Percentiles rank a stretch among this genome's conserved stretches.
phyloP scores from a whole-genome alignment of 1,140 invertebrate genomes.

The Diprion similis region DNA sequence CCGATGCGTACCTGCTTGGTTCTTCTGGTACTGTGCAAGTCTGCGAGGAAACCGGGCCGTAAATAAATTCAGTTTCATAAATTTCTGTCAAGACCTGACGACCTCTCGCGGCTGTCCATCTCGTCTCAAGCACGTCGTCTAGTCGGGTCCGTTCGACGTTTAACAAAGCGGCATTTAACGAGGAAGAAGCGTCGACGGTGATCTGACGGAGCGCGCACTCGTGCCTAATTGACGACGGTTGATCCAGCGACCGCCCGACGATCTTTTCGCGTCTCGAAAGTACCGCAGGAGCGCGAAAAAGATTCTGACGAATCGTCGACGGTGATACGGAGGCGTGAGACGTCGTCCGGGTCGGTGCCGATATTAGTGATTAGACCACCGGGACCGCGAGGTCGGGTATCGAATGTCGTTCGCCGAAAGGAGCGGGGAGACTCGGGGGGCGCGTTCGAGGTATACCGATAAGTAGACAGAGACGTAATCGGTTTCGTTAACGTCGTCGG shows the following conservation, averaged over 20 bases:
- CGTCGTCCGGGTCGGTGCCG: too few species aligned
- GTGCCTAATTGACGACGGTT: neutral
- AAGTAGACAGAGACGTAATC: neutral
- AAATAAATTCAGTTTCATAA: slow-evolving; percentile 53
- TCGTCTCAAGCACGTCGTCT: too few species aligned
- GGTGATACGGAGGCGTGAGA: too few species aligned
- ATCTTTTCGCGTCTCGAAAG: too few species aligned
- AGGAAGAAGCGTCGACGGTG: neutral
- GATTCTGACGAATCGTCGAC: too few species aligned
- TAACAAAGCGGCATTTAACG: neutral
- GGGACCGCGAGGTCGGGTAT: too few species aligned
- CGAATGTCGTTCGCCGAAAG: too few species aligned
- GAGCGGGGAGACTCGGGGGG: too few species aligned
- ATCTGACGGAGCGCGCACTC: too few species aligned
- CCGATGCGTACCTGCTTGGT: slow-evolving; percentile 36
- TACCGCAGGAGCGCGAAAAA: too few species aligned
- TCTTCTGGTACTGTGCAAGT: neutral
- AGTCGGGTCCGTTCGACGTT: neutral
- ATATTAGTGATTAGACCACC: too few species aligned
- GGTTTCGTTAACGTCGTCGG: neutral
- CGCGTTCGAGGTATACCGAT: neutral
- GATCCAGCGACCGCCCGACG: too few species aligned
- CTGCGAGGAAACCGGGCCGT: slow-evolving; percentile 32
- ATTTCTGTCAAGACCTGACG: slow-evolving; percentile 49
- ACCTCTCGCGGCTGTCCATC: slow-evolving; percentile 36